These are phyloP conservation scores for Acropora tenuis DNA, from an alignment of 64 coral and sea anemone genomes.

Conservation along the genomic window DNA sequence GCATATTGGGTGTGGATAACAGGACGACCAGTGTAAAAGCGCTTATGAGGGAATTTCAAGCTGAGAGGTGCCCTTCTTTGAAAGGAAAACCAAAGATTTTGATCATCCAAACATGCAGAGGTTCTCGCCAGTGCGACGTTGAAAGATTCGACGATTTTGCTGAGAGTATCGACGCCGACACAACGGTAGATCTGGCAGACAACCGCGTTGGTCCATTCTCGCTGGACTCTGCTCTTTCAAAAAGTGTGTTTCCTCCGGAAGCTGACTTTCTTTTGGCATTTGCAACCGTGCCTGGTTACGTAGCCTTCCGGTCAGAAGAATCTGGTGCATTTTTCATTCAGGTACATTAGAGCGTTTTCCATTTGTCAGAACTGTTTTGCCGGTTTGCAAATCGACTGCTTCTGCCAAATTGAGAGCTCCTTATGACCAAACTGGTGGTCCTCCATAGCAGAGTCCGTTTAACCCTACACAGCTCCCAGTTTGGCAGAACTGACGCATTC, in stretches of 20 bases:
- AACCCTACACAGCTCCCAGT: too few species aligned
- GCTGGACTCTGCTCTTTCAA: conserved; percentile 2
- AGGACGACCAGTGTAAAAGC: not conserved
- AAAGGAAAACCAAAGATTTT: conserved; percentile 59
- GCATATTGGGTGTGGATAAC: conserved; percentile 35
- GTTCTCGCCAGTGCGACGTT: not conserved
- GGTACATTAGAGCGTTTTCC: not conserved
- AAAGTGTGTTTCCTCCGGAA: conserved; percentile 1
- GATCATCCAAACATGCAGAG: conserved; percentile 55
- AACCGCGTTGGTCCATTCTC: not conserved
- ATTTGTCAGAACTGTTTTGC: not conserved
- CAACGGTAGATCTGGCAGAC: not conserved
- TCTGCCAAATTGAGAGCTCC: too few species aligned
- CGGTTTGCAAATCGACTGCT: too few species aligned
- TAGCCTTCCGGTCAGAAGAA: not conserved
- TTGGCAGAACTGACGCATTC: too few species aligned
- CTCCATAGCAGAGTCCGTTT: too few species aligned
- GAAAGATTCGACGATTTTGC: not conserved
- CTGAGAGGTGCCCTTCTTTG: conserved; percentile 15
- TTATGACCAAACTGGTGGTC: too few species aligned
- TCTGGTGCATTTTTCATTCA: not conserved
- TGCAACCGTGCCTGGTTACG: conserved; percentile 9
- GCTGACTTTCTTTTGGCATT: conserved; percentile 45
- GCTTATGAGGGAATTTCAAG: conserved; percentile 42
- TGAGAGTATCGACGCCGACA: not conserved